phyloP scores from a whole-genome alignment of 1,140 invertebrate species.

The Antheraea mylitta region DNA sequence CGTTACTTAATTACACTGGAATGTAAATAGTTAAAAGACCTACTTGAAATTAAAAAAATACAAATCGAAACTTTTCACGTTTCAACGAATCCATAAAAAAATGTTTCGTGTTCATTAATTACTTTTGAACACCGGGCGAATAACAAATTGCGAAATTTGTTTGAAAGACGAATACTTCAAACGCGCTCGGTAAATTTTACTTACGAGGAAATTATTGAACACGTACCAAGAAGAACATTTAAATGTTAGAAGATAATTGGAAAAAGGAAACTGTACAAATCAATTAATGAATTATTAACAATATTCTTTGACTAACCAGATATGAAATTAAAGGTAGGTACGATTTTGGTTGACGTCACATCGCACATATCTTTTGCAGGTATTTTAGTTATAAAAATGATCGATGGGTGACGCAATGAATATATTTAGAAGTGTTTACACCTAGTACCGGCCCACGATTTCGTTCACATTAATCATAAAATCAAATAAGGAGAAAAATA shows the following conservation, averaged over 20 bases:
- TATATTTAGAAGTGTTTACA: too few species aligned
- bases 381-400: too few species aligned
- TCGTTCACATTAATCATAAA: too few species aligned
- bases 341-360: too few species aligned
- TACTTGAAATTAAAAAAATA: neutral
- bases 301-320: too few species aligned
- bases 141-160: neutral
- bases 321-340: too few species aligned
- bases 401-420: too few species aligned
- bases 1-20: neutral
- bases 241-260: neutral
- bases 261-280: neutral
- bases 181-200: neutral
- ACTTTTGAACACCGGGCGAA: neutral
- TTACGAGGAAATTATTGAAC: neutral
- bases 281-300: too few species aligned
- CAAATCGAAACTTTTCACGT: neutral
- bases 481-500: too few species aligned
- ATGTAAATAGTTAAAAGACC: neutral
- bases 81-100: slow-evolving; percentile 9
- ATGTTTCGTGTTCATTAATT: slow-evolving; percentile 5
- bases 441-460: too few species aligned
- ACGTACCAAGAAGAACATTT: neutral
- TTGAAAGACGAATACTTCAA: neutral
- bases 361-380: too few species aligned